Percentiles rank a stretch among this genome's conserved stretches.
Evolutionary conservation across 2,113 vertebrate species (phyloP).

Genomic region (Phyllopteryx taeniolatus): DNA sequence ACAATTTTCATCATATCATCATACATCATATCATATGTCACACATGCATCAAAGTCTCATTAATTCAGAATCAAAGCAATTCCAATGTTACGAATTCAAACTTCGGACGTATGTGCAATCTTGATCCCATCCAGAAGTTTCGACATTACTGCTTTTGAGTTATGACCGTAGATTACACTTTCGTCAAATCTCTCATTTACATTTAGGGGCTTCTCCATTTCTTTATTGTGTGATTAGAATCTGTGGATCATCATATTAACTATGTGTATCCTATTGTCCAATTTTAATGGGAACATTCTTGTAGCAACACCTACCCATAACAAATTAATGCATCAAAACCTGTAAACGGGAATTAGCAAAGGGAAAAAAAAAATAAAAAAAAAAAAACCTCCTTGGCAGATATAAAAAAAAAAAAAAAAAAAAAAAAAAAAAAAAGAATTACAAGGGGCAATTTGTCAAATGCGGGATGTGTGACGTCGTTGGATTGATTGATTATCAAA

Average conservation of each 20-base stretch:
- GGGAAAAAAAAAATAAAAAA: neutral
- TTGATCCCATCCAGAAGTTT: too few relatives aligned
- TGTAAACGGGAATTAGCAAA: neutral
- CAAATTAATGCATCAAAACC: neutral
- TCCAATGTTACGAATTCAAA: neutral
- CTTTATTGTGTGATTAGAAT: neutral
- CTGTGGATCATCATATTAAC: neutral
- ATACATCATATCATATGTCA: too few relatives aligned
- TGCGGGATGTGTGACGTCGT: neutral
- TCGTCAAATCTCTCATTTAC: neutral
- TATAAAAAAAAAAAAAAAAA: neutral
- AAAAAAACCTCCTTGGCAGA: neutral
- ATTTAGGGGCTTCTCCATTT: too few relatives aligned
- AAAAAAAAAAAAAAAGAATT: neutral
- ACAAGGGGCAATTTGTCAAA: neutral
- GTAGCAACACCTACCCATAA: neutral
- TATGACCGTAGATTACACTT: neutral
- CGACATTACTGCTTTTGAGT: too few relatives aligned
- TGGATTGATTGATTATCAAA: neutral
- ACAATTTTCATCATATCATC: too few relatives aligned
- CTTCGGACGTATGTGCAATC: too few relatives aligned
- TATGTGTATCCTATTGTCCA: neutral
- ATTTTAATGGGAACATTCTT: neutral
- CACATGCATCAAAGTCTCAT: neutral
- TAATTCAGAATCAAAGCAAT: neutral